A percentile compares a stretch with the other conserved stretches of the same genome.
These are phyloP conservation scores for Rynchops niger DNA, from an alignment of 2,113 vertebrate genomes.

Conservation along the genomic window DNA sequence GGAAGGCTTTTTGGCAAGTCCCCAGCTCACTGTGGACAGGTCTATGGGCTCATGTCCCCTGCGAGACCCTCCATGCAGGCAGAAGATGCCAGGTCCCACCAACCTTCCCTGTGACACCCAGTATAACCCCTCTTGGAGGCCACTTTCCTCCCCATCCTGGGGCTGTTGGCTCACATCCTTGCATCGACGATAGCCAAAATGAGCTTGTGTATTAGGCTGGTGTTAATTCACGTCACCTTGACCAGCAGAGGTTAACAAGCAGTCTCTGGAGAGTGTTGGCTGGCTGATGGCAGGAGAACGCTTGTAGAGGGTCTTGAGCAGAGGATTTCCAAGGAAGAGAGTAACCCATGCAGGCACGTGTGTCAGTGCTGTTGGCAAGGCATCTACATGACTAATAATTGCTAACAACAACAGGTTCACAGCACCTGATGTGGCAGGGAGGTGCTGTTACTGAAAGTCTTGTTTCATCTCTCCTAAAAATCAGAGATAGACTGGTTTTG, in stretches of 20 bases:
- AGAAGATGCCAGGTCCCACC: neutral
- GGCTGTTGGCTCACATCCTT: neutral
- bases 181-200: neutral
- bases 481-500: neutral
- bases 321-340: neutral
- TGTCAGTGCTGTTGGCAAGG: neutral
- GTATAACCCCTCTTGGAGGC: neutral
- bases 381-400: neutral
- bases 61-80: neutral
- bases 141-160: neutral
- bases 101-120: neutral
- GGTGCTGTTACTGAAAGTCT: neutral
- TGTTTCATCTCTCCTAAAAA: neutral
- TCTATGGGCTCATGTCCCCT: neutral
- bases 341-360: neutral
- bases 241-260: neutral
- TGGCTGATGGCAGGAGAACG: neutral
- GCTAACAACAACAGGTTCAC: neutral
- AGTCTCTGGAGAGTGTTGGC: neutral
- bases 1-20: neutral
- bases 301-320: neutral
- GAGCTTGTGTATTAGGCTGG: neutral
- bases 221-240: accelerated
- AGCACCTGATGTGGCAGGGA: neutral
- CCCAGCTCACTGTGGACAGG: accelerated